These are phyloP conservation scores for Tachycineta bicolor DNA, from an alignment of 2,113 vertebrate genomes.

Conservation along the genomic window DNA sequence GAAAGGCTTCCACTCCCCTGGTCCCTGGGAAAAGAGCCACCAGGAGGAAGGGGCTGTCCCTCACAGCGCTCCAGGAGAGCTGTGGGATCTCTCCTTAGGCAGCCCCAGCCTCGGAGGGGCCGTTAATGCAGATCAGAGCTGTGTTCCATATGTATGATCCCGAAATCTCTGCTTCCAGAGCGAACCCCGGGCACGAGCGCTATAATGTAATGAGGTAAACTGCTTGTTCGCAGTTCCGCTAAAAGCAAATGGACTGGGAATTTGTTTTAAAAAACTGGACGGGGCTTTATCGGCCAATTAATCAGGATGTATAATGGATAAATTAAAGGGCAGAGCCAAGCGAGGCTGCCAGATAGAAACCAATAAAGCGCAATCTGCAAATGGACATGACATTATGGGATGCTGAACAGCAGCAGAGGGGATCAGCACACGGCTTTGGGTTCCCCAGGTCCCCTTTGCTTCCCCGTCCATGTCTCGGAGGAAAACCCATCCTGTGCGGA, in stretches of 20 bases:
- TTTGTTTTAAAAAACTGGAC: conserved; percentile 64
- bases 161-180: background rate
- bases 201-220: conserved; percentile 27
- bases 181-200: background rate
- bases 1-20: background rate
- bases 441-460: background rate
- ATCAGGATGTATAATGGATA: conserved; percentile 66
- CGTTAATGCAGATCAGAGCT: background rate
- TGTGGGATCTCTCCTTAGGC: background rate
- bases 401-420: background rate
- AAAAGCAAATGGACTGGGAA: conserved; percentile 66
- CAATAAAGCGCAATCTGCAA: conserved; percentile 60
- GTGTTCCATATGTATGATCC: conserved; percentile 31
- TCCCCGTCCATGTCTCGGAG: background rate
- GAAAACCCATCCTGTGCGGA: background rate
- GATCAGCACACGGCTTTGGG: fast-evolving
- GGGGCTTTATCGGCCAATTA: conserved; percentile 69
- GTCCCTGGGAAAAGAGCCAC: background rate
- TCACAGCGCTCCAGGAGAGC: background rate
- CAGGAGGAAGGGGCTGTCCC: background rate
- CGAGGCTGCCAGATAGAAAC: conserved; percentile 62
- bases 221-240: conserved; percentile 40
- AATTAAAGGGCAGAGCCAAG: conserved; percentile 69
- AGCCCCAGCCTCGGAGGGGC: background rate
- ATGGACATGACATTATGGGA: conserved; percentile 49